A percentile compares a stretch with the other conserved stretches of the same genome.
Conservation (phyloP, 2,113 vertebrate species). For the Callorhinus ursinus region DNA sequence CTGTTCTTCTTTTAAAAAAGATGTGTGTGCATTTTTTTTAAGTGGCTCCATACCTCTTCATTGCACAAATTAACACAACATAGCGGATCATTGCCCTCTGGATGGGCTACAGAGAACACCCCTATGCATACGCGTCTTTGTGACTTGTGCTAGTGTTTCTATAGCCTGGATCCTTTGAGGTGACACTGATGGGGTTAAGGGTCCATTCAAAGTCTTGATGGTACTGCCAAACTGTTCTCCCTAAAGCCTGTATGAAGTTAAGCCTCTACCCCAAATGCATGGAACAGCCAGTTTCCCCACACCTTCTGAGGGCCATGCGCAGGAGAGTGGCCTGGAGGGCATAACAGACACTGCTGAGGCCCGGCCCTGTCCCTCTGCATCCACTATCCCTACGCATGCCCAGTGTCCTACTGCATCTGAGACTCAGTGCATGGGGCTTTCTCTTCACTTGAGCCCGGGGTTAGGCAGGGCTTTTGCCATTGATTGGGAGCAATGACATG, state of each 20-base stretch:
- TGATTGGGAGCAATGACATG: background rate
- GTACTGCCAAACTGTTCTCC: background rate
- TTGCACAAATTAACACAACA: background rate
- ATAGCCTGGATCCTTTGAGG: background rate
- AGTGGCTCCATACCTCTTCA: background rate
- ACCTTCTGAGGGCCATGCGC: background rate
- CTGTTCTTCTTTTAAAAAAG: background rate
- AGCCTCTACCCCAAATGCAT: background rate
- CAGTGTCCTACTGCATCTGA: background rate
- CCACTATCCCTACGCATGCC: background rate
- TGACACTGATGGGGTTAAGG: too few species aligned
- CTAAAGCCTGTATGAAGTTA: background rate
- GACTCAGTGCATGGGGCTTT: background rate
- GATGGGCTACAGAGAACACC: too few species aligned
- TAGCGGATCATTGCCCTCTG: background rate
- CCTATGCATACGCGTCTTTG: background rate
- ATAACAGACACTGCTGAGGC: rapidly evolving
- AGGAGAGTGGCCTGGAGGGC: too few species aligned
- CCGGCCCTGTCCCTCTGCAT: background rate
- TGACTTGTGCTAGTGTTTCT: background rate
- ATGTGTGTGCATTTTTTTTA: background rate
- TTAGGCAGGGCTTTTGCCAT: background rate
- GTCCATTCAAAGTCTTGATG: background rate
- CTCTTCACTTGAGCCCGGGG: background rate
- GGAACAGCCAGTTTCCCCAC: background rate